Percentiles rank a stretch among this genome's conserved stretches.
Evolutionary conservation across 2,797 vertebrate genomes (phyloP).

Genomic region (Rhincodon typus): DNA sequence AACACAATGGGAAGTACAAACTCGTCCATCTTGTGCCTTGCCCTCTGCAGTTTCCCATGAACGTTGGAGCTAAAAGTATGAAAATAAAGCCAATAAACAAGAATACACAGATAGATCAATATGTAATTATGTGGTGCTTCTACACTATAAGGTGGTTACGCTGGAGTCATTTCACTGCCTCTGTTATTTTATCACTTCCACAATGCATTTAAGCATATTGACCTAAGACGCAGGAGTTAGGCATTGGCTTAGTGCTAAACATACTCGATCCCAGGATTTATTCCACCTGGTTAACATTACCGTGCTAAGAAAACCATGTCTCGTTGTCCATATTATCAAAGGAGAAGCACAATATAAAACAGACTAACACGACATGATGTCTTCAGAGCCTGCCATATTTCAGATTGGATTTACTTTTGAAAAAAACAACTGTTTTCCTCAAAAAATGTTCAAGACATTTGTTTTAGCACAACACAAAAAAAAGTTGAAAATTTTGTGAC

Average conservation of each 20-base stretch:
- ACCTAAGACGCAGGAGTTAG: not conserved
- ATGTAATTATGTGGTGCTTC: slow-evolving; percentile 9
- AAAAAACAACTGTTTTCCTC: not conserved
- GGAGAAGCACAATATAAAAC: not conserved
- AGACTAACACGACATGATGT: not conserved
- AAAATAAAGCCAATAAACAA: not conserved
- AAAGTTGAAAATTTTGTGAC: not conserved
- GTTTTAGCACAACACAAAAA: not conserved
- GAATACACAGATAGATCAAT: not conserved
- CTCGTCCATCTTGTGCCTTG: not conserved
- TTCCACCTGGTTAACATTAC: not conserved
- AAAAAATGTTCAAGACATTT: not conserved
- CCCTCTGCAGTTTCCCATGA: not conserved
- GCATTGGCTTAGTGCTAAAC: not conserved
- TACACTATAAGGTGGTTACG: slow-evolving; percentile 12
- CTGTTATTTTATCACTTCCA: not conserved
- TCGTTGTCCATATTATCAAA: not conserved
- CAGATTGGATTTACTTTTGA: not conserved
- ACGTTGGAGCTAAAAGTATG: not conserved
- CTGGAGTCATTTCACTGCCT: not conserved
- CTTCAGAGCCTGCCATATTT: not conserved
- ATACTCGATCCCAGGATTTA: not conserved
- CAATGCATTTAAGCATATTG: not conserved
- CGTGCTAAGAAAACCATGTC: not conserved
- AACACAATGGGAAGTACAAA: not conserved